Base-by-base conservation (phyloP, 2,113 vertebrate species). In the Cygnus atratus region DNA sequence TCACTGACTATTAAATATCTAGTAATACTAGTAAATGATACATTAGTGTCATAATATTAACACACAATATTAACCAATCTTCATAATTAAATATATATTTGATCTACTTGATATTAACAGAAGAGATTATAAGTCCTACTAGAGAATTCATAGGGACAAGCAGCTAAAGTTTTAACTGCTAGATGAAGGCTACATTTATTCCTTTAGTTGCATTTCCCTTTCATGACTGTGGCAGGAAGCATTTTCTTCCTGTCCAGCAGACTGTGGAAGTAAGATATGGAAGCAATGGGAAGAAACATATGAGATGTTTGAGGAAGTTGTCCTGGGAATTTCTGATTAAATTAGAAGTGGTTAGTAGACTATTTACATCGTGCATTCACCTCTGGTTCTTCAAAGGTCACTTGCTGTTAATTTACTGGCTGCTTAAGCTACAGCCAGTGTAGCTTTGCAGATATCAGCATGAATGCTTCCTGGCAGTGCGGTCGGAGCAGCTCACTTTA, bases 331-430 rank as follows among this genome's bases (percentile, higher is more conserved):
- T 57, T 87, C 8, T 37, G 66, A 29, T 57, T 41, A 33, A 82
- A 52, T 91, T 37, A 65, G 35, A 72, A 89, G 62, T 0, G 0
- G 19, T 89, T 39, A n/a, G 66, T 22, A 63, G 61, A 22, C 57
- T 35, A 39, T 5, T 66, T 12, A 35, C 2, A 1, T 55, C 57
- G 24, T 1, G 4, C 6, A 1, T 48, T 44, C 33, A 11, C 24
- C 54, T 73, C 86, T 44, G 39, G 17, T 73, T 76, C 25, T 10
- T 11, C 13, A 35, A n/a, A 28, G 7, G 24, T n/a, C 2, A 0
- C 28, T 46, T 21, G 8, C 44, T 77, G 22, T 33, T 24, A 11
- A 5, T 52, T 59, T 35, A 5, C 21, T 22, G 20, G 15, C 39
- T 55, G 61, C 39, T 66, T 50, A 13, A n/a, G 16, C 15, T 9